A percentile compares a stretch with the other conserved stretches of the same genome.
Evolutionary conservation across 2,113 vertebrate genomes (phyloP).

Genomic region (Acanthochromis polyacanthus): DNA sequence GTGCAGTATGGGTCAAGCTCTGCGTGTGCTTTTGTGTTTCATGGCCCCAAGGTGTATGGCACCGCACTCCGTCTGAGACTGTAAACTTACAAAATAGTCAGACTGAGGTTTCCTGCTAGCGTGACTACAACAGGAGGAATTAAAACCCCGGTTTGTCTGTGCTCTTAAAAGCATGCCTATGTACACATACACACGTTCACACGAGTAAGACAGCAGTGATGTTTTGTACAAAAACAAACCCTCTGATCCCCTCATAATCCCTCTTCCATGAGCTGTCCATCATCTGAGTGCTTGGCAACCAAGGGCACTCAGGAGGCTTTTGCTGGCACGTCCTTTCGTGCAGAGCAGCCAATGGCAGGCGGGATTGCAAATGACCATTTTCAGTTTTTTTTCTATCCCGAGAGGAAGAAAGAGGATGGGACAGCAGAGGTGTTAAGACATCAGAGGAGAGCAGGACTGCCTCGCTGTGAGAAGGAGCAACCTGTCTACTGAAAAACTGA

Average conservation of each 20-base stretch:
- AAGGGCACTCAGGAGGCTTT: slow-evolving; percentile 33
- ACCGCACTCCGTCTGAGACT: background rate
- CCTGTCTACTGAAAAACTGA: slow-evolving; percentile 2
- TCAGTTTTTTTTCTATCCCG: slow-evolving; percentile 29
- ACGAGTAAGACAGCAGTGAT: slow-evolving; percentile 42
- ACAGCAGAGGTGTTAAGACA: slow-evolving; percentile 12
- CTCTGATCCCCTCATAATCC: slow-evolving; percentile 70
- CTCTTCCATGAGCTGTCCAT: slow-evolving; percentile 61
- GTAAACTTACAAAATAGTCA: slow-evolving; percentile 15
- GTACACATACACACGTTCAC: slow-evolving; percentile 16
- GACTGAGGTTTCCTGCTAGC: slow-evolving; percentile 20
- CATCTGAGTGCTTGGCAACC: slow-evolving; percentile 68
- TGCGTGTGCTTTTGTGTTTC: slow-evolving; percentile 22
- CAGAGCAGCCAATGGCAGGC: slow-evolving; percentile 53
- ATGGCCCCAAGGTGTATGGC: background rate
- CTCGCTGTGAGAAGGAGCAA: slow-evolving; percentile 10
- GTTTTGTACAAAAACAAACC: slow-evolving; percentile 65
- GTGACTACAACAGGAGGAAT: slow-evolving; percentile 37
- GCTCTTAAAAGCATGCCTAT: slow-evolving; percentile 12
- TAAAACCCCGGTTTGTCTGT: slow-evolving; percentile 22
- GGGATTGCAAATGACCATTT: slow-evolving; percentile 32
- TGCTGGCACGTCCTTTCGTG: slow-evolving; percentile 32
- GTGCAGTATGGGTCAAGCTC: background rate
- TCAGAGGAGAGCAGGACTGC: background rate
- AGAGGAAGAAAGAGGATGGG: slow-evolving; percentile 5